A percentile compares a stretch with the other conserved stretches of the same genome.
Conservation (phyloP, 2,797 vertebrate genomes). For the Thalassophryne amazonica region DNA sequence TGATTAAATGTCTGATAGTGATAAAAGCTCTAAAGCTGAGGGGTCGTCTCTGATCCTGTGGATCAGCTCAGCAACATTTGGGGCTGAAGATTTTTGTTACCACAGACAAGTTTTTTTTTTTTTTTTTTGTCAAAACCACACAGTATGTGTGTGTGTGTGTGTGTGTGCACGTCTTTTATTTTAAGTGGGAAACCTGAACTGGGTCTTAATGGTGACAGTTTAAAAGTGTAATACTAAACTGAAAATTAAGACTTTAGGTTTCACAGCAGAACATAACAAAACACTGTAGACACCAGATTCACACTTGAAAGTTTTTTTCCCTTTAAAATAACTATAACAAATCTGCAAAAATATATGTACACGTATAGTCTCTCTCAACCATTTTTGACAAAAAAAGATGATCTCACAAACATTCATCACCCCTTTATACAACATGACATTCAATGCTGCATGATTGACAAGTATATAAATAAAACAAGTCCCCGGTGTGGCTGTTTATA, state of each 20-base stretch:
- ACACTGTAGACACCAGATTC: conserved; percentile 5
- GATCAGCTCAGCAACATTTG: too few species aligned
- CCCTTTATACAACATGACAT: conserved; percentile 33
- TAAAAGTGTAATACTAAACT: conserved; percentile 32
- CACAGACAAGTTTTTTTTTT: too few species aligned
- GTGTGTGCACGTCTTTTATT: neutral
- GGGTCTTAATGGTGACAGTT: neutral
- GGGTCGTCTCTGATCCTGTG: too few species aligned
- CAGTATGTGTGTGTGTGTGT: too few species aligned
- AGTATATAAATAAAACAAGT: conserved; percentile 17
- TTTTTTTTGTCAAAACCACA: too few species aligned
- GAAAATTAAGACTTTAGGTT: neutral
- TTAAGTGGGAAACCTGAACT: neutral
- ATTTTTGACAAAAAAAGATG: conserved; percentile 25
- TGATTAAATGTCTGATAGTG: too few species aligned
- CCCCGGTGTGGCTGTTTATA: conserved; percentile 12
- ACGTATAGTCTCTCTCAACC: conserved; percentile 11
- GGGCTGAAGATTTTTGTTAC: too few species aligned
- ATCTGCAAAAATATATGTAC: conserved; percentile 36
- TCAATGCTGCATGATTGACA: conserved; percentile 22
- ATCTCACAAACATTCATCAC: conserved; percentile 50
- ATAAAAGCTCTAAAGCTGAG: too few species aligned
- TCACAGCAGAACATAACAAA: conserved; percentile 2
- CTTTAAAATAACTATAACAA: conserved; percentile 27
- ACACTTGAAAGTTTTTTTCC: neutral